These are phyloP conservation scores for Nezara viridula DNA, from an alignment of 2,888 invertebrate species.

Conservation along the genomic window DNA sequence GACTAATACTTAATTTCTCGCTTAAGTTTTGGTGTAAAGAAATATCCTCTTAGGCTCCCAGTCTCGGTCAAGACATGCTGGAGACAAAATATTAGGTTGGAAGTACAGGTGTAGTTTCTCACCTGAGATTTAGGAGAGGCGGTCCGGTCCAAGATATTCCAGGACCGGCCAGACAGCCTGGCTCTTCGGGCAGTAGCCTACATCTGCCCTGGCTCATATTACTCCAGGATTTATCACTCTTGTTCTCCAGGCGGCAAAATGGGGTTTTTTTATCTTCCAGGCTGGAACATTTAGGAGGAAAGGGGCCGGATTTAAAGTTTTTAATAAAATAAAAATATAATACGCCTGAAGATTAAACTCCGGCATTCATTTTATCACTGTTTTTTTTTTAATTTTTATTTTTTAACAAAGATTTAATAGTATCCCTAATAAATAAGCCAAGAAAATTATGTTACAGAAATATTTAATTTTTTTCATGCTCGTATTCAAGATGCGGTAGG, in stretches of 20 bases:
- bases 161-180: slow-evolving; percentile 26
- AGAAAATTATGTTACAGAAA: too few relatives aligned
- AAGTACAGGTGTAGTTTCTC: slow-evolving; percentile 5
- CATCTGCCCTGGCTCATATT: neutral
- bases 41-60: neutral
- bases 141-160: too few relatives aligned
- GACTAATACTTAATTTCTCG: too few relatives aligned
- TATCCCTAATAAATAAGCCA: too few relatives aligned
- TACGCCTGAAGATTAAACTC: neutral
- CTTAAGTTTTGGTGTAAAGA: too few relatives aligned
- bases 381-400: too few relatives aligned
- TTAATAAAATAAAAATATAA: neutral
- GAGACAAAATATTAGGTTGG: neutral
- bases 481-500: too few relatives aligned
- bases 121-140: slow-evolving; percentile 26
- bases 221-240: slow-evolving; percentile 9
- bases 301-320: neutral
- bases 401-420: too few relatives aligned
- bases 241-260: neutral
- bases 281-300: neutral
- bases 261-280: neutral
- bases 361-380: neutral
- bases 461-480: too few relatives aligned
- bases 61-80: neutral
- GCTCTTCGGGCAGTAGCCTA: neutral